These are phyloP conservation scores for Scrobipalpa atriplicella DNA, from an alignment of 2,888 invertebrate genomes.

Conservation along the genomic window DNA sequence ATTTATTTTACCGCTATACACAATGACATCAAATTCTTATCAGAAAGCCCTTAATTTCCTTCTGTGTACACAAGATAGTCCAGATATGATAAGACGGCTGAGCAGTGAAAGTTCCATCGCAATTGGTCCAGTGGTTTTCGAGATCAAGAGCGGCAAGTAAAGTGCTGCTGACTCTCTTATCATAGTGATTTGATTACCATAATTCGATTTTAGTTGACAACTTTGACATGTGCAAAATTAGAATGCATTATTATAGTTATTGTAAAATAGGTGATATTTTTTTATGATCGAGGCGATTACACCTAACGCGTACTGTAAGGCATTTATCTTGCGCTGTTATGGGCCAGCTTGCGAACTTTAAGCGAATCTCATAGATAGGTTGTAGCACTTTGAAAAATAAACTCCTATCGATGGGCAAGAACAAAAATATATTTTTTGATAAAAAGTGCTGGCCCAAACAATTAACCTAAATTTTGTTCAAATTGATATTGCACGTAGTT, in stretches of 20 bases:
- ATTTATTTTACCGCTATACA: neutral
- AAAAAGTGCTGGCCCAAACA: neutral
- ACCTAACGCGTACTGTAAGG: no score
- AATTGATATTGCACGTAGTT: neutral
- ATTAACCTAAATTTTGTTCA: neutral
- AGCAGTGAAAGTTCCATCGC: constrained; percentile 31
- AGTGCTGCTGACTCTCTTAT: constrained; percentile 27
- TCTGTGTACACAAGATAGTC: constrained; percentile 13
- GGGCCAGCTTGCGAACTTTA: no score
- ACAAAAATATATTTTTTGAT: neutral
- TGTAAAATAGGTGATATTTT: neutral
- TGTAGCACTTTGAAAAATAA: no score
- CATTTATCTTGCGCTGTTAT: no score
- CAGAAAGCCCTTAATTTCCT: constrained; percentile 2
- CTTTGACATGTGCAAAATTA: neutral
- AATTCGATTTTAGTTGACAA: neutral
- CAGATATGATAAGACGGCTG: constrained; percentile 23
- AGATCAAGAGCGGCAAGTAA: constrained; percentile 32
- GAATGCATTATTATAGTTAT: no score
- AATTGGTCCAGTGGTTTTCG: constrained; percentile 33
- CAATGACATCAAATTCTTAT: neutral
- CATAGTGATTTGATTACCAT: constrained; percentile 3
- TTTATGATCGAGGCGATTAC: no score
- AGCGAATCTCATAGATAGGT: no score
- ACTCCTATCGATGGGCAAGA: no score